Base-by-base conservation (phyloP, 2,888 invertebrate genomes). In the Merodon equestris region DNA sequence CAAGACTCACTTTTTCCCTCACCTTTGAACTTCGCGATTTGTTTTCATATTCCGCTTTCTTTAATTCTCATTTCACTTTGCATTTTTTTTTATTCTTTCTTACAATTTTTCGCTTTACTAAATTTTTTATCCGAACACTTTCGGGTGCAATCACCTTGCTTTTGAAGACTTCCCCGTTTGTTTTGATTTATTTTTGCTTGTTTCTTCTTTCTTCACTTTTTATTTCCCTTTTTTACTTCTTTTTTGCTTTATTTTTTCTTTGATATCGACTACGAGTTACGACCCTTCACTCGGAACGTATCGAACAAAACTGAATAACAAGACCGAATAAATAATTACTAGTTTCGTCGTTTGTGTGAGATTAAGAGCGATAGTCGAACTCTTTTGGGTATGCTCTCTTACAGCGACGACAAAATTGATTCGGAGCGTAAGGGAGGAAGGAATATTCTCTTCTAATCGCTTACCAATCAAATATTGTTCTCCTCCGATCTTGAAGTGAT, bases 81-180 rank as follows among this genome's bases (percentile, higher is more conserved):
- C 14, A 40, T n/a, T 40, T 5, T 3, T n/a, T n/a, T 9, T 5
- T 10, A 53, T 73, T 66, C 47, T 50, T 17, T 66, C 51, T 57
- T 51, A 57, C 63, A 63, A 44, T 57, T 47, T 64, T 56, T 57
- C 45, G n/a, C 7, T 27, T 27, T 27, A 7, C 27, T 27, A 4
- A 27, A 50, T 38, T 64, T 76, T 77, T 72, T 60, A 67, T 67
- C 51, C 51, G 19, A 53, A 67, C 67, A 74, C 68, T 67, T 68
- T 74, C 61, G 68, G 79, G 79, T 74, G 63, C 79, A 79, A 79
- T 79, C 74, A 79, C 79, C 79, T 74, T 74, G 70, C 58, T 68
- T 57, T 70, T 70, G 50, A 61, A 73, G 77, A 77, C 74, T 79
- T 63, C 68, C 58, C 64, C 66, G 68, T 64, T 74, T 79, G 64